Conservation (phyloP, 2,113 vertebrate species). For the Pseudorectes ferrugineus region DNA sequence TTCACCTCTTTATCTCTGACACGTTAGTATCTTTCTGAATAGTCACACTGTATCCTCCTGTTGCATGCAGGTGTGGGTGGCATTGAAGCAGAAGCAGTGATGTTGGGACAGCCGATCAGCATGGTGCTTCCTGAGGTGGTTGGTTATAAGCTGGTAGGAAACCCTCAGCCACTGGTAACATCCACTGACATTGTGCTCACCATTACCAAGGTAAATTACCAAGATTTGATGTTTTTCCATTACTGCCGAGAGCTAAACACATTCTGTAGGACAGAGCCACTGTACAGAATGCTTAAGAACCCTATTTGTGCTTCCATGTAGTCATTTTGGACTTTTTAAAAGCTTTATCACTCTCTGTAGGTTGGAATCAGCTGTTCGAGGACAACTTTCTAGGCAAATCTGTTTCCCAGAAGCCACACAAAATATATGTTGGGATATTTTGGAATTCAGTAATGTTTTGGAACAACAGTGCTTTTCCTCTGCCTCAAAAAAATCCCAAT, state of each 20-base stretch:
- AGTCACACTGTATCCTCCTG: not conserved
- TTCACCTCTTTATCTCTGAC: not conserved
- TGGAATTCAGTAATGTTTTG: not conserved
- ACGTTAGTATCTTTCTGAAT: not conserved
- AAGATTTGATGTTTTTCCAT: not conserved
- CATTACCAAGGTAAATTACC: constrained; percentile 87
- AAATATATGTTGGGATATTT: not conserved
- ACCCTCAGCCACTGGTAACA: constrained; percentile 83
- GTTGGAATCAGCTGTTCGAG: not conserved
- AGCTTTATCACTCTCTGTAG: not conserved
- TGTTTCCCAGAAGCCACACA: not conserved
- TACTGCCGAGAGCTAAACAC: not conserved
- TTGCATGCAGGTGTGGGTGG: constrained; percentile 86
- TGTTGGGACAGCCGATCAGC: constrained; percentile 97
- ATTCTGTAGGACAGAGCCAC: not conserved
- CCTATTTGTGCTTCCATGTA: not conserved
- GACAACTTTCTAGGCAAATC: not conserved
- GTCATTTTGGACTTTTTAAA: not conserved
- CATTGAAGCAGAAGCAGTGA: constrained; percentile 98
- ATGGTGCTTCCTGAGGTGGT: constrained; percentile 97
- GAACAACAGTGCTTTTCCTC: not conserved
- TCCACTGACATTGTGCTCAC: constrained; percentile 98
- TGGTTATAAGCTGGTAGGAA: constrained; percentile 86
- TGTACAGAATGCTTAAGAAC: not conserved
- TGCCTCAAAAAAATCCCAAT: not conserved